Evolutionary conservation across 2,113 vertebrate genomes (phyloP).

Genomic region (Acanthochromis polyacanthus): DNA sequence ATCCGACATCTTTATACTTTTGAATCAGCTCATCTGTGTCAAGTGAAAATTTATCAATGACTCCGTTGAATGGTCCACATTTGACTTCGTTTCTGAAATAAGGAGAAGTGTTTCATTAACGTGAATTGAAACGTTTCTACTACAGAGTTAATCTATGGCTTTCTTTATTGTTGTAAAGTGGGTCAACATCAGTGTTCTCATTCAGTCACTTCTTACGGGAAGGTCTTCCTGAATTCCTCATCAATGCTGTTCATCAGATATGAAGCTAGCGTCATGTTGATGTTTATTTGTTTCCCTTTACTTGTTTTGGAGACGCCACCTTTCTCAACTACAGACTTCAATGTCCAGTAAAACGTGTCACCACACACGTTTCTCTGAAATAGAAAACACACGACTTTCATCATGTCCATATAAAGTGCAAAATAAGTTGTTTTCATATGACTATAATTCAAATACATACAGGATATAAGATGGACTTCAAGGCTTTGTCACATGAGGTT

Average conservation of each 20-base stretch:
- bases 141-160: background rate
- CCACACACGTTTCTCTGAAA: background rate
- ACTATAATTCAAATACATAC: constrained; percentile 7
- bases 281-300: background rate
- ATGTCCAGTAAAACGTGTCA: rapidly evolving
- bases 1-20: no score
- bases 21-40: no score
- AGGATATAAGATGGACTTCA: background rate
- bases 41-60: no score
- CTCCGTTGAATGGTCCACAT: no score
- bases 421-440: no score
- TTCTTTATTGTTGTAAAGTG: no score
- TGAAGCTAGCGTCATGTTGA: constrained; percentile 47
- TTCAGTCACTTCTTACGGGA: constrained; percentile 47
- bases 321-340: constrained; percentile 32
- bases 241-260: constrained; percentile 51
- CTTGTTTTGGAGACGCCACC: constrained; percentile 7
- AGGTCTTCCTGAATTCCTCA: constrained; percentile 60
- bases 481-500: background rate
- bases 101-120: no score
- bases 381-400: background rate
- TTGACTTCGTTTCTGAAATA: no score
- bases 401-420: no score
- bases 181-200: no score
- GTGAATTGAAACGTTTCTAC: no score